Base-by-base conservation (phyloP, 2,888 invertebrate genomes). In the Cryptus armator region DNA sequence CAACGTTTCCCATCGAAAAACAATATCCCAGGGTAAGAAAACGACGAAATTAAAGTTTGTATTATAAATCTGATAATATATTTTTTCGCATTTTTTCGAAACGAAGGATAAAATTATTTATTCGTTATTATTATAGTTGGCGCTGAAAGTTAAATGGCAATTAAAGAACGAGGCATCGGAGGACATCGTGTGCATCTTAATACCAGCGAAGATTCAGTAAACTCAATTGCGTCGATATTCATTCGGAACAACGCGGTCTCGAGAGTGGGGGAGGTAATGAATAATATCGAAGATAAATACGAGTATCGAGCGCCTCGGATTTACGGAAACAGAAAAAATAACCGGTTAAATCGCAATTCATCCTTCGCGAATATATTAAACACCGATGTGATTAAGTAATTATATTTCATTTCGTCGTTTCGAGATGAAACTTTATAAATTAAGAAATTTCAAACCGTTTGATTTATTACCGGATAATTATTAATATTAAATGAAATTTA, bases 141-240 rank as follows among this genome's bases (percentile, higher is more conserved):
- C 94, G 16, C 96, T 97, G 0, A 95, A 95, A 7, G 96, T 97
- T 1, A 97, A 96, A 92, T 97, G 97, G 97, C 96, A 97, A 92
- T 94, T 97, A 29, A 94, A 95, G 91, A 95, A 95, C 91, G 95
- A 96, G 79, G 94, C 95, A 2, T 94, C 93, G 0, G 94, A 96
- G 56, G 96, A 96, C 89, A 94, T 97, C 44, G 94, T 96, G 77
- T 97, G 97, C 91, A 93, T 96, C 19, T 85, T 96, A 84, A 96
- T 97, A 89, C 96, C 97, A 10, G 96, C 97, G 7, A 96, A 95
- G 93, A 95, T 97, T 83, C 93, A 94, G 89, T 95, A 92, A 93
- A 78, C 19, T 24, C 3, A n/a, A 19, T 10, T n/a, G 12, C 0
- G 29, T 1, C 0, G 24, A 44, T 62, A 24, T 14, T 64, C 46